These are phyloP conservation scores for Cepaea nemoralis DNA, from an alignment of 1,140 invertebrate species.

Conservation along the genomic window DNA sequence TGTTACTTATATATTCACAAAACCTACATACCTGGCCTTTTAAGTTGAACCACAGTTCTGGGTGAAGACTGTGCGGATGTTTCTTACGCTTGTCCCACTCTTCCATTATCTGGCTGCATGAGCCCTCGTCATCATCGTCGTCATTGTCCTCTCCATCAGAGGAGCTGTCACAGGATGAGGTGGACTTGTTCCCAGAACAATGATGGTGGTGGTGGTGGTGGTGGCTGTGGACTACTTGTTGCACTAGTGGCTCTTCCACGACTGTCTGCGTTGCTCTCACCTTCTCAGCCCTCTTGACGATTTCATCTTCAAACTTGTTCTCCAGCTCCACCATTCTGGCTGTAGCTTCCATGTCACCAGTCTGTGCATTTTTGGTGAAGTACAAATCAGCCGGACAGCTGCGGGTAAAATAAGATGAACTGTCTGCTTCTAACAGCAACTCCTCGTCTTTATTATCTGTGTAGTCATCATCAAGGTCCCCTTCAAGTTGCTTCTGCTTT, in stretches of 20 bases:
- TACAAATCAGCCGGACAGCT: slow-evolving; percentile 90
- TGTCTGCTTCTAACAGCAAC: slow-evolving; percentile 69
- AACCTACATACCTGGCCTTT: slow-evolving; percentile 84
- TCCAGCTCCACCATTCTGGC: slow-evolving; percentile 79
- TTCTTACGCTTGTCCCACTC: slow-evolving; percentile 79
- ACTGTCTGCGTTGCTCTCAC: slow-evolving; percentile 77
- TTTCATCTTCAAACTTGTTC: slow-evolving; percentile 80
- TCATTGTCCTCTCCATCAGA: slow-evolving; percentile 21
- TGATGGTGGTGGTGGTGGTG: slow-evolving; percentile 45
- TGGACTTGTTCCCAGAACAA: slow-evolving; percentile 29
- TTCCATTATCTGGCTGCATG: slow-evolving; percentile 58
- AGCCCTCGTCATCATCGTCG: slow-evolving; percentile 50
- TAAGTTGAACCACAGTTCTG: slow-evolving; percentile 97
- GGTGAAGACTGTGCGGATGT: slow-evolving; percentile 92
- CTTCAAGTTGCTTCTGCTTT: neutral
- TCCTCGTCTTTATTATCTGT: neutral
- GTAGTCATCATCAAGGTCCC: neutral
- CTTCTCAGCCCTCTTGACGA: slow-evolving; percentile 80
- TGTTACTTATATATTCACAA: too few relatives aligned
- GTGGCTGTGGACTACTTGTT: slow-evolving; percentile 42
- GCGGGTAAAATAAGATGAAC: slow-evolving; percentile 83
- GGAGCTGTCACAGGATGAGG: slow-evolving; percentile 20
- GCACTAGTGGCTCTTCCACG: slow-evolving; percentile 38
- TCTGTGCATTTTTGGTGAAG: slow-evolving; percentile 77
- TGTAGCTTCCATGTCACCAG: slow-evolving; percentile 78